Evolutionary conservation across 2,888 invertebrate genomes (phyloP), one percentile per base, ranked within the genome.

Genomic region (Magallana nippona): DNA sequence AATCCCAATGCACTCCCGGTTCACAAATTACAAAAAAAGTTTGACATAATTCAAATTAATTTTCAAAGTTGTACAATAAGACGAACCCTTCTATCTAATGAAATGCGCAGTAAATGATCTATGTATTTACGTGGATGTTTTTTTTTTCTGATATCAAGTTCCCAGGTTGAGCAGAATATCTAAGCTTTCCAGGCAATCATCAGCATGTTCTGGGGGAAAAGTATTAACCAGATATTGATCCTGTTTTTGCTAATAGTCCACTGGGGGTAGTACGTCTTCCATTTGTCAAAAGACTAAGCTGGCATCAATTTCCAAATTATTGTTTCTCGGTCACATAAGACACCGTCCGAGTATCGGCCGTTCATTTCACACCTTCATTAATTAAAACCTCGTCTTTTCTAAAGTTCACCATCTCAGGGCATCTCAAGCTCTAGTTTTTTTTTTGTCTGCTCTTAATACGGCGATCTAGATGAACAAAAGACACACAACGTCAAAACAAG

Each of bases 281-380:
- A 82, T 82, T 82, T 58, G 82, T 82, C 71, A 55, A 44, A 55
- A 55, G 82, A 63, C 27, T 55, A 71, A 60, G 82, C 56, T 71
- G 27, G 55, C 55, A 82, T 82, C 82, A 58, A 82, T 82, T 63
- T 82, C 19, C 22, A 71, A 82, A 82, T 71, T 55, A 55, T 55
- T 82, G 71, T 79, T 57, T 57, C 57, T 79, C 22, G n/a, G 22
- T 57, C 79, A 57, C 57, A 79, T 56, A 79, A 79, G 79, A 56
- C 79, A 79, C 55, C 57, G 27, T 56, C 22, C 56, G 27, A 55
- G 55, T 11, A 22, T 77, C n/a, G 22, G 44, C 63, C 71, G 82
- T 71, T 71, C 44, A 22, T 22, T 82, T 82, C 82, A 71, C 82
- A 82, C 82, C 13, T 82, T 55, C 55, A 27, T 44, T 82, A 82